These are phyloP conservation scores for Mycetomoellerius zeteki DNA, from an alignment of 1,140 invertebrate species.

Conservation along the genomic window DNA sequence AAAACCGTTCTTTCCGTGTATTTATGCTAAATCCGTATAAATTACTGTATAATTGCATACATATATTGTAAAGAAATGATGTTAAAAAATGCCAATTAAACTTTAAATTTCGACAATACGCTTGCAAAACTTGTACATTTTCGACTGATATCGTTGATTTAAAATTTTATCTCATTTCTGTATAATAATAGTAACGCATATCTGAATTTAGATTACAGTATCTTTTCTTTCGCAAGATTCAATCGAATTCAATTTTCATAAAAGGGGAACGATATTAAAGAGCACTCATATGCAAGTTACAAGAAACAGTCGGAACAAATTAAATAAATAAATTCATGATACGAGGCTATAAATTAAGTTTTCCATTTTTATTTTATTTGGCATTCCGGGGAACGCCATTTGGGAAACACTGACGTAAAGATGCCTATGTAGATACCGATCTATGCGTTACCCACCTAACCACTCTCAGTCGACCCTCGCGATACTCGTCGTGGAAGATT, in stretches of 20 bases:
- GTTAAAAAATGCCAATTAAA: neutral
- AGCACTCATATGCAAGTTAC: too few relatives aligned
- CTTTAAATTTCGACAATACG: neutral
- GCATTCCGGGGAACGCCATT: neutral
- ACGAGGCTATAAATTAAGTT: neutral
- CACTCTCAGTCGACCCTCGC: conserved; percentile 33
- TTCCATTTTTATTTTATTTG: neutral
- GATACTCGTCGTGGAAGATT: conserved; percentile 67
- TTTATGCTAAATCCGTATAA: neutral
- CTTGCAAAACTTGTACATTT: neutral
- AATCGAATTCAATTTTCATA: neutral
- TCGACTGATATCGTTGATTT: neutral
- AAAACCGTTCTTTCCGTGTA: neutral
- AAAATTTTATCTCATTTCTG: neutral
- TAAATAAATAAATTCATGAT: conserved; percentile 23
- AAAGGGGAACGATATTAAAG: neutral
- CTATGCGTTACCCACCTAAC: conserved; percentile 40
- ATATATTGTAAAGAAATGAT: neutral
- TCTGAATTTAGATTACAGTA: neutral
- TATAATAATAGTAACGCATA: neutral
- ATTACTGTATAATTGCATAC: too few relatives aligned
- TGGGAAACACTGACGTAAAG: conserved; percentile 50
- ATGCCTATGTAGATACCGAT: conserved; percentile 63
- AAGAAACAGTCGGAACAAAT: neutral
- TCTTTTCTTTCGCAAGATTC: neutral